Percentiles rank a stretch among this genome's conserved stretches.
Evolutionary conservation across 2,113 vertebrate genomes (phyloP).

Genomic region (Cochlearius cochlearius): DNA sequence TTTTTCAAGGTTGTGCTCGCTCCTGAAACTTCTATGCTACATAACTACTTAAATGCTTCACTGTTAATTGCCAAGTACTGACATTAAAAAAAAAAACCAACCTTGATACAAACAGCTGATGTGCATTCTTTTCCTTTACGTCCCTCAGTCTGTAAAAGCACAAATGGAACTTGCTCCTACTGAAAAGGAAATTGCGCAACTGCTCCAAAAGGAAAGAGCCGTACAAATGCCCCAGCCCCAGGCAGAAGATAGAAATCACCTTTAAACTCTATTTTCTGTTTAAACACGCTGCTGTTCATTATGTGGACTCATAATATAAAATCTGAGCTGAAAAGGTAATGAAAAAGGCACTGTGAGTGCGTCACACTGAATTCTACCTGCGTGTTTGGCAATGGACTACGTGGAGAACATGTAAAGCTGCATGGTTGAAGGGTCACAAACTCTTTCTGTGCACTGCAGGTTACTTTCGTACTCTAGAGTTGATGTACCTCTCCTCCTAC

Average conservation of each 20-base stretch:
- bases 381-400: background rate
- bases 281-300: background rate
- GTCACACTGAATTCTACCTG: background rate
- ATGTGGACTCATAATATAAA: background rate
- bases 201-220: background rate
- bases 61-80: background rate
- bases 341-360: background rate
- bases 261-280: background rate
- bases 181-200: background rate
- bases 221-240: background rate
- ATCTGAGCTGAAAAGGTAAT: background rate
- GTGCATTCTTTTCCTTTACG: background rate
- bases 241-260: background rate
- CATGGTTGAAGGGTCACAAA: background rate
- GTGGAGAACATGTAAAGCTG: rapidly evolving
- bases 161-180: background rate
- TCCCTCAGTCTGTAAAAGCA: background rate
- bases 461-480: background rate
- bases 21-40: background rate
- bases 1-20: background rate
- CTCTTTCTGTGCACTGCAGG: background rate
- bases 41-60: background rate
- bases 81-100: background rate
- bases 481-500: background rate
- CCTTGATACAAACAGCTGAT: background rate